Base-by-base conservation (phyloP, 53 echinoderm and acorn worm species). In the Mesocentrotus franciscanus region DNA sequence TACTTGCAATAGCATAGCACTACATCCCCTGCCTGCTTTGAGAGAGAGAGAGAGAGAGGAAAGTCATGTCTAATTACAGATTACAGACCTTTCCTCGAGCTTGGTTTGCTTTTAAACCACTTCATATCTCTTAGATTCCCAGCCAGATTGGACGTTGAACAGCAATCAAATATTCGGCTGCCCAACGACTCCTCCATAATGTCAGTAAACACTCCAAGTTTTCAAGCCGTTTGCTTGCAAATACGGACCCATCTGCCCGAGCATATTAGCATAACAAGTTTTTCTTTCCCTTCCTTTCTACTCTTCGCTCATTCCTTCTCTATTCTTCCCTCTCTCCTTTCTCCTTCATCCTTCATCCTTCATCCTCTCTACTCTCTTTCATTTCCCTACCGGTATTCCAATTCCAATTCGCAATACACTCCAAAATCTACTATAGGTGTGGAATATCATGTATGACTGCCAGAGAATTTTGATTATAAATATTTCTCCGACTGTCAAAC, bases 231-330 rank as follows among this genome's bases (percentile, higher is more conserved):
- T 66, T 91, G 91, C 61, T 91, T 66, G 91, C 91, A 91, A 91
- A 91, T 91, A 91, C 62, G 26, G 91, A 91, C 91, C 91, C 91
- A 91, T 91, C 91, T 91, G 91, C 91, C 91, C 32, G 22, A 64
- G 61, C 64, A 91, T 64, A 91, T 91, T 91, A 91, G 91, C 91
- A 91, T 91, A 91, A 91, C 66, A 91, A 91, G 34, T 91, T 91
- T 35, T 91, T 14, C 91, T 91, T 18, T 75, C 36, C 90, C 35
- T 56, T 61, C 58, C 9, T 49, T 64, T 26, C 26, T 93, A 8
- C 20, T 35, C 60, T 33, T 39, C 16, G 62, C 33, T 33, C 9
- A n/a, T 85, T 36, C 13, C 66, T 68, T 72, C 39, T 55, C n/a
- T 2, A 27, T 27, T 27, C 56, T 42, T 56, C 56, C 17, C 55